Conservation (phyloP, 1,140 invertebrate genomes). For the Drosophila equinoxialis region DNA sequence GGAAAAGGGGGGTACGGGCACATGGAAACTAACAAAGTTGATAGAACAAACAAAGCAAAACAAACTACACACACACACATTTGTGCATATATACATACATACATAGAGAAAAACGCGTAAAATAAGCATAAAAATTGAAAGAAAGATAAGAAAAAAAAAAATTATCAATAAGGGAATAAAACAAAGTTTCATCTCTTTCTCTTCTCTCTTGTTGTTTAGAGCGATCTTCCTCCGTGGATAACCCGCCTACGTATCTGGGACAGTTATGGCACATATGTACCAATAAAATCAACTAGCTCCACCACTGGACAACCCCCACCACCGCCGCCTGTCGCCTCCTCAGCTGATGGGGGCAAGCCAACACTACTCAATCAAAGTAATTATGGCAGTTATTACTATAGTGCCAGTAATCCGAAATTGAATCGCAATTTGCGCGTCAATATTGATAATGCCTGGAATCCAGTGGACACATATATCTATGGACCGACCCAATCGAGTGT, state of each 20-base stretch:
- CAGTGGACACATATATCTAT: slow-evolving; percentile 83
- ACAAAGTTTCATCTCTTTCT: slow-evolving; percentile 44
- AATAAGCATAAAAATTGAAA: slow-evolving; percentile 9
- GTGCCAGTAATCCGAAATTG: slow-evolving; percentile 78
- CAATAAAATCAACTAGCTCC: slow-evolving; percentile 75
- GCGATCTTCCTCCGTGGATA: slow-evolving; percentile 84
- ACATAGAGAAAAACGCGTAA: not conserved
- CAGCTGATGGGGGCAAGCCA: slow-evolving; percentile 69
- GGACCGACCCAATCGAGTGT: slow-evolving; percentile 82
- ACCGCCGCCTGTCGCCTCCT: slow-evolving; percentile 73
- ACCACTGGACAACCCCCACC: slow-evolving; percentile 77
- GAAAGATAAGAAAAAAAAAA: slow-evolving; percentile 43
- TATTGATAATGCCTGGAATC: slow-evolving; percentile 83
- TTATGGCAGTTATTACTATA: slow-evolving; percentile 80
- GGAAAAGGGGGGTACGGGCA: not conserved
- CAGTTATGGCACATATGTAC: slow-evolving; percentile 83
- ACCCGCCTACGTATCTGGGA: slow-evolving; percentile 86
- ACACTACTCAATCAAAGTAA: slow-evolving; percentile 68
- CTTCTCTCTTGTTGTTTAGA: slow-evolving; percentile 38
- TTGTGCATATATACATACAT: not conserved
- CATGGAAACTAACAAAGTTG: slow-evolving; percentile 11
- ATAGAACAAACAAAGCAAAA: slow-evolving; percentile 29
- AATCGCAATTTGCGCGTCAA: slow-evolving; percentile 79
- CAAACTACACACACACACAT: slow-evolving; percentile 17
- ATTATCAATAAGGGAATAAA: slow-evolving; percentile 66